Conservation (phyloP, 2,797 vertebrate genomes). For the Smutsia gigantea region DNA sequence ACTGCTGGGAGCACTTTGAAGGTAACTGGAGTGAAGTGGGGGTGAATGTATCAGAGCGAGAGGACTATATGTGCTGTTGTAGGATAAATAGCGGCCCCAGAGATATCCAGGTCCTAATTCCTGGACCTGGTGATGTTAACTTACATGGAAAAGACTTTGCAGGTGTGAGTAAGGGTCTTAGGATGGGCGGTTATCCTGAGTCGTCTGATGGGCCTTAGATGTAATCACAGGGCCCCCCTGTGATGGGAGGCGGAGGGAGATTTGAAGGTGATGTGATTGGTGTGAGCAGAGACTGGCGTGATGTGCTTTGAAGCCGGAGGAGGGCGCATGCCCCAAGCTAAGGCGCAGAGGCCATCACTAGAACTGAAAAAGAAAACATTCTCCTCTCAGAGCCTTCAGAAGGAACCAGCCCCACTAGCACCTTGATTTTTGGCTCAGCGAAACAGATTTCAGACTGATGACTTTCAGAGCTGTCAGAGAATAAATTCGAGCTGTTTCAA, state of each 20-base stretch:
- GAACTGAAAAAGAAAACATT: background rate
- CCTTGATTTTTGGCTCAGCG: background rate
- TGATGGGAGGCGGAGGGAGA: background rate
- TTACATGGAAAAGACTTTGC: background rate
- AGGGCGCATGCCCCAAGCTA: background rate
- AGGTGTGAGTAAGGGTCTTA: background rate
- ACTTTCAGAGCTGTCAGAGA: background rate
- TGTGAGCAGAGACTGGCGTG: background rate
- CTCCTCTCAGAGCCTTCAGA: background rate
- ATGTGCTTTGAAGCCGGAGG: background rate
- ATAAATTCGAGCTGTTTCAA: background rate
- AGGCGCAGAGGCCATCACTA: background rate
- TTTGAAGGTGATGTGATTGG: background rate
- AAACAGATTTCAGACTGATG: background rate
- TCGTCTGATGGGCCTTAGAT: background rate
- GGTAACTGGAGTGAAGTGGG: background rate
- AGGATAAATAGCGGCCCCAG: background rate
- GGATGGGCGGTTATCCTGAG: background rate
- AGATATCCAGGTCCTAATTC: background rate
- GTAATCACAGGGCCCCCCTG: background rate
- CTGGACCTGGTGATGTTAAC: background rate
- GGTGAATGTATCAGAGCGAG: background rate
- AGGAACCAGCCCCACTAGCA: background rate
- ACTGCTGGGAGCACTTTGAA: background rate
- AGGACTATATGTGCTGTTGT: background rate